These are phyloP conservation scores for Carposina sasakii DNA, from an alignment of 1,140 invertebrate genomes.

Conservation along the genomic window DNA sequence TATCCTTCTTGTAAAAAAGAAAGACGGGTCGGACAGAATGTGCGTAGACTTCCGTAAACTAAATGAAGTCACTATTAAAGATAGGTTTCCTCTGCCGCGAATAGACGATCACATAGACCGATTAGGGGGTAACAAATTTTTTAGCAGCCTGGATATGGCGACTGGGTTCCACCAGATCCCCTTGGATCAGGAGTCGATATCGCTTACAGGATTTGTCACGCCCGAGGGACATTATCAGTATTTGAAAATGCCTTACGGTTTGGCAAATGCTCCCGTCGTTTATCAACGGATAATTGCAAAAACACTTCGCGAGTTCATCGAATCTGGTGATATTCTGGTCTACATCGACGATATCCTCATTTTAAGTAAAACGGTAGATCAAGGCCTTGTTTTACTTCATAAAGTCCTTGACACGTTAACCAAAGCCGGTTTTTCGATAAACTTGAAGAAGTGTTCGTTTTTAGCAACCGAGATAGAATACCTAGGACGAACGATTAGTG, in stretches of 20 bases:
- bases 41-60: constrained; percentile 30
- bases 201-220: background rate
- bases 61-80: constrained; percentile 25
- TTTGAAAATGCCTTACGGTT: constrained; percentile 13
- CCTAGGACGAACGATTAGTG: too few species aligned
- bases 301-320: constrained; percentile 5
- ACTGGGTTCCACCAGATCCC: background rate
- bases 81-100: too few species aligned
- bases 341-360: too few species aligned
- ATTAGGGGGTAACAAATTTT: constrained; percentile 18
- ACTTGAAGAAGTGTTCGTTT: too few species aligned
- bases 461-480: too few species aligned
- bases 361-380: too few species aligned
- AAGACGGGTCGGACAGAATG: constrained; percentile 18
- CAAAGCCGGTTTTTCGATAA: too few species aligned
- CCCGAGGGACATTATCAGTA: constrained; percentile 10
- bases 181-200: background rate
- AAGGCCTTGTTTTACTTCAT: too few species aligned
- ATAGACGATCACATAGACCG: constrained; percentile 13
- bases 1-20: constrained; percentile 35
- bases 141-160: constrained; percentile 25
- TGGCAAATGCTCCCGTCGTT: constrained; percentile 11
- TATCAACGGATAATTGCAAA: constrained; percentile 13
- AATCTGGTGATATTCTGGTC: background rate
- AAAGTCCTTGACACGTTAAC: too few species aligned